These are phyloP conservation scores for Vidua macroura DNA, from an alignment of 2,113 vertebrate species.

Conservation along the genomic window DNA sequence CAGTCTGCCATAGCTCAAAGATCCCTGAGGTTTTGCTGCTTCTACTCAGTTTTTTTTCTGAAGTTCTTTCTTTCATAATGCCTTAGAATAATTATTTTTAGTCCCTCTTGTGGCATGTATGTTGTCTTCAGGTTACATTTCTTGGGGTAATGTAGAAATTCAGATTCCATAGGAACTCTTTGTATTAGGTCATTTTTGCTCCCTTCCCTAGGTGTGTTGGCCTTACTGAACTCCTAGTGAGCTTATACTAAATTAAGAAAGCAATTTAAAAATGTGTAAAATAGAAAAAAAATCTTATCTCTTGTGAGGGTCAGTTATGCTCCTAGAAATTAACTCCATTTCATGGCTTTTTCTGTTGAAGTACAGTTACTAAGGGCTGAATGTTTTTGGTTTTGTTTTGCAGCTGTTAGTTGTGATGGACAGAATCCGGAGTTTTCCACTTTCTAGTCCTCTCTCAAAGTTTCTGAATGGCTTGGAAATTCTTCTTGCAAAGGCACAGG, in stretches of 20 bases:
- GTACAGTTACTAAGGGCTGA: not conserved
- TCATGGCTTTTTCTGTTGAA: not conserved
- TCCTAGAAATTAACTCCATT: not conserved
- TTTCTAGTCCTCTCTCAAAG: slow-evolving; percentile 91
- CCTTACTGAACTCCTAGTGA: not conserved
- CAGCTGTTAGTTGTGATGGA: slow-evolving; percentile 89
- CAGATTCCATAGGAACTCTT: not conserved
- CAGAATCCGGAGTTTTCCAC: slow-evolving; percentile 86
- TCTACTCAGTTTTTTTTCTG: not conserved
- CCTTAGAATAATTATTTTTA: not conserved
- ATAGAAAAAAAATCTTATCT: not conserved
- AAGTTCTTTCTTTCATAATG: not conserved
- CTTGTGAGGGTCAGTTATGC: not conserved
- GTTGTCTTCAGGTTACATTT: not conserved
- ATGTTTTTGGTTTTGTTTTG: not conserved
- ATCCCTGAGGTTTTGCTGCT: not conserved
- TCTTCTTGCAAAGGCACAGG: slow-evolving; percentile 92
- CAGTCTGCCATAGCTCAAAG: not conserved
- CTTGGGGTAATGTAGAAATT: not conserved
- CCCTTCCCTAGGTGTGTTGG: accelerated
- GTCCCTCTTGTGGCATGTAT: accelerated
- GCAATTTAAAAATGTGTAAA: not conserved
- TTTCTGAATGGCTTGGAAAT: slow-evolving; percentile 97
- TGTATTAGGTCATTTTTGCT: not conserved
- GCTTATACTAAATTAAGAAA: not conserved